Evolutionary conservation across 2,797 vertebrate species (phyloP).

Genomic region (Sciurus vulgaris): DNA sequence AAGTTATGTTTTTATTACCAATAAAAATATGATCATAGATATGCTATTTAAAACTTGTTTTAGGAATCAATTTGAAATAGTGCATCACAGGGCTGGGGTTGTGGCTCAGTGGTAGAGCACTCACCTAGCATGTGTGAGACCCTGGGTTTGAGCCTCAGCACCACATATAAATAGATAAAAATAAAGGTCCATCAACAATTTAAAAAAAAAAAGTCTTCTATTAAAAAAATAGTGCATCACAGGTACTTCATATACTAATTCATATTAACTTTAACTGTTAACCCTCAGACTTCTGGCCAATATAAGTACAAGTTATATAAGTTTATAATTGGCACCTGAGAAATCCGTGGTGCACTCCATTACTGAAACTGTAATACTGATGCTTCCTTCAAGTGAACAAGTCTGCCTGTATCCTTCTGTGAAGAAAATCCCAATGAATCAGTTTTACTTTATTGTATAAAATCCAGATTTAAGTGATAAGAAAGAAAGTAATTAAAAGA

Average conservation of each 20-base stretch:
- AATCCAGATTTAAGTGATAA: background rate
- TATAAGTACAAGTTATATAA: background rate
- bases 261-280: background rate
- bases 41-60: conserved; percentile 34
- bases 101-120: no score
- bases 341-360: background rate
- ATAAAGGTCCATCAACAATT: no score
- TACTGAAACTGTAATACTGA: background rate
- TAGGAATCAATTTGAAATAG: background rate
- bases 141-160: no score
- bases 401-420: background rate
- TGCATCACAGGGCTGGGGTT: background rate
- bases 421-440: background rate
- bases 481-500: conserved; percentile 32
- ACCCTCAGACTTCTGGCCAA: background rate
- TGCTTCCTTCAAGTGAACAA: conserved; percentile 23
- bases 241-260: background rate
- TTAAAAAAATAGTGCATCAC: background rate
- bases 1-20: background rate
- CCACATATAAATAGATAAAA: no score
- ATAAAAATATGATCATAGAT: background rate
- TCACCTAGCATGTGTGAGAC: no score
- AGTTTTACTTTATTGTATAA: conserved; percentile 28
- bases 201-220: no score
- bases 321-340: background rate